phyloP scores from a whole-genome alignment of 2,113 vertebrate genomes.

The Machaerirhynchus nigripectus region DNA sequence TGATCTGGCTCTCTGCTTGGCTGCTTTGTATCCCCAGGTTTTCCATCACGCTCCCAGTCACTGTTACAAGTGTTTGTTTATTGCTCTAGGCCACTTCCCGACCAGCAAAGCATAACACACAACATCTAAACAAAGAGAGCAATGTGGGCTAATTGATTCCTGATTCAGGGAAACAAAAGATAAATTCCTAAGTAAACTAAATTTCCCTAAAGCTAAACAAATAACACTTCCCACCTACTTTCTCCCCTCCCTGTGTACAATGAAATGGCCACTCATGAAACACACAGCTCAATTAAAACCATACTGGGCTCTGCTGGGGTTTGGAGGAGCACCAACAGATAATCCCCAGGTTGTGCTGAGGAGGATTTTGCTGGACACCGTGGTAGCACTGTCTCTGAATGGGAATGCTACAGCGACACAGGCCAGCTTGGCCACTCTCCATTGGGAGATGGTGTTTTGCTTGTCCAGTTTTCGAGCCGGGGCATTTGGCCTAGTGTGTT shows the following conservation, averaged over 20 bases:
- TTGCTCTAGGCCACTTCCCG: not conserved
- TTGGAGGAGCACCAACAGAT: not conserved
- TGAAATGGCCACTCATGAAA: not conserved
- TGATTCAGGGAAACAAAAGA: slow-evolving; percentile 8
- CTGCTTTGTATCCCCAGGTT: not conserved
- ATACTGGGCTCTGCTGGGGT: rapidly evolving
- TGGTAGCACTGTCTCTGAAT: not conserved
- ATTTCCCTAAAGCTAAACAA: not conserved
- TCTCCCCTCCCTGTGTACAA: not conserved
- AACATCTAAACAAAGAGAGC: not conserved
- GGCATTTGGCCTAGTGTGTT: rapidly evolving
- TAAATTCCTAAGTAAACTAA: not conserved
- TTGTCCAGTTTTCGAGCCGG: rapidly evolving
- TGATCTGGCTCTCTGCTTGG: not conserved
- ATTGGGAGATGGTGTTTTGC: not conserved
- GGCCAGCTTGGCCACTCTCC: not conserved
- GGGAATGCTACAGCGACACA: not conserved
- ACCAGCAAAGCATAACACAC: not conserved
- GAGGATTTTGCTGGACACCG: not conserved
- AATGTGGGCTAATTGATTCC: slow-evolving; percentile 24
- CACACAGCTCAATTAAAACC: not conserved
- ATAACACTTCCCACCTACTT: not conserved
- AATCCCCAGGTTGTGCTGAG: not conserved
- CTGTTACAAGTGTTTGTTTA: slow-evolving; percentile 14
- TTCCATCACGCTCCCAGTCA: not conserved